These are phyloP conservation scores for Platyrinchus mystaceus DNA, from an alignment of 2,797 vertebrate species.

Conservation along the genomic window DNA sequence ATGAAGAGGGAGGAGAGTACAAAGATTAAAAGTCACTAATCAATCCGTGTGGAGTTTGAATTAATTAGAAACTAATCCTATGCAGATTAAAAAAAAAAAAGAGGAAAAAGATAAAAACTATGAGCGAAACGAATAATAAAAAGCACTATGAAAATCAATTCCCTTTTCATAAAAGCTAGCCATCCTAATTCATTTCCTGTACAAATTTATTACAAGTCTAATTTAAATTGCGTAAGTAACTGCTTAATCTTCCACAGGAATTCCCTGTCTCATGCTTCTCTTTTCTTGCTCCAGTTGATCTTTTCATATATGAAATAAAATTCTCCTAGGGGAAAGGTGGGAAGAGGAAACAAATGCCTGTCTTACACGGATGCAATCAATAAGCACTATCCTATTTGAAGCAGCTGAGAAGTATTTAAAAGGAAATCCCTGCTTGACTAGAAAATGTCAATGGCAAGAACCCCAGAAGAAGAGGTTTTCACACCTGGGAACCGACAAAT, in stretches of 20 bases:
- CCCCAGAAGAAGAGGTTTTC: not conserved
- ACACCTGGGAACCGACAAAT: not conserved
- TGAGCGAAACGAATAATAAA: not conserved
- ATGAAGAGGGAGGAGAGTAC: not conserved
- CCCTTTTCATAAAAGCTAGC: not conserved
- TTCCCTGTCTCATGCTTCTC: not conserved
- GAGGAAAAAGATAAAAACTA: not conserved
- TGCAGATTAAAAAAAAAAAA: not conserved
- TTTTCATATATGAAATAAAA: not conserved
- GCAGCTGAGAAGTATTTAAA: not conserved
- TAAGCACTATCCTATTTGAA: not conserved
- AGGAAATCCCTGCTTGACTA: not conserved
- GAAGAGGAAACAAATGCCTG: not conserved
- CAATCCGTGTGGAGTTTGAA: not conserved
- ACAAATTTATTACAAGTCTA: slow-evolving; percentile 37
- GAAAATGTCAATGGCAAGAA: not conserved
- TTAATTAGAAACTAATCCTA: slow-evolving; percentile 29
- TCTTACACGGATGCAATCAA: not conserved
- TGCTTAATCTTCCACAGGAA: slow-evolving; percentile 26
- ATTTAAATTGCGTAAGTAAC: slow-evolving; percentile 15
- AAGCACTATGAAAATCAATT: slow-evolving; percentile 3
- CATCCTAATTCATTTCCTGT: slow-evolving; percentile 12
- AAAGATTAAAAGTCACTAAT: slow-evolving; percentile 8
- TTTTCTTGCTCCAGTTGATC: not conserved
- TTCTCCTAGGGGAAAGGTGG: not conserved